Percentiles rank a stretch among this genome's conserved stretches.
Conservation (phyloP, 2,888 invertebrate species). For the Tinea semifulvella region DNA sequence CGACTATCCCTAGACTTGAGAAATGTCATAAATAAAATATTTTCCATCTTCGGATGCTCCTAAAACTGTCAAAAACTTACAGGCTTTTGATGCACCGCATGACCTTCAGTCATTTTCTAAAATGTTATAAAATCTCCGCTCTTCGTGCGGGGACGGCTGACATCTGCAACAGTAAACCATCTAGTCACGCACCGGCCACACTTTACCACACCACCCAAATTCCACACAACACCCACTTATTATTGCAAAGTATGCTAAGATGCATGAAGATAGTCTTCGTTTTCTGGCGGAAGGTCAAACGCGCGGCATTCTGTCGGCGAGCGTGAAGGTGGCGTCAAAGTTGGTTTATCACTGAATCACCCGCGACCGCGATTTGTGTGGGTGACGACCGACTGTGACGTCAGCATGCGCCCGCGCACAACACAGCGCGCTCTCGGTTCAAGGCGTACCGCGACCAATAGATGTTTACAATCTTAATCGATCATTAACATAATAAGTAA, state of each 20-base stretch:
- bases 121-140: slow-evolving; percentile 62
- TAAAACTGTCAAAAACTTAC: slow-evolving; percentile 40
- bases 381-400: slow-evolving; percentile 12
- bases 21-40: no score
- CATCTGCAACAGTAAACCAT: slow-evolving; percentile 52
- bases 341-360: slow-evolving; percentile 51
- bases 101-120: slow-evolving; percentile 64
- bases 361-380: slow-evolving; percentile 20
- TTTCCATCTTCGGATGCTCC: no score
- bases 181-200: slow-evolving; percentile 35
- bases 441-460: background rate
- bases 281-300: slow-evolving; percentile 35
- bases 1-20: no score
- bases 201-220: slow-evolving; percentile 20
- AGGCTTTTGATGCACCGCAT: slow-evolving; percentile 50
- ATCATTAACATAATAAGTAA: no score
- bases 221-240: slow-evolving; percentile 16
- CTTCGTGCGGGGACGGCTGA: slow-evolving; percentile 58
- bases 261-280: slow-evolving; percentile 47
- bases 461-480: no score
- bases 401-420: slow-evolving; percentile 16
- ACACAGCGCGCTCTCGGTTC: background rate
- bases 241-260: slow-evolving; percentile 34
- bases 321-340: slow-evolving; percentile 33
- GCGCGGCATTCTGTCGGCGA: slow-evolving; percentile 40